These are phyloP conservation scores for Whitmania pigra DNA, from an alignment of 1,140 invertebrate species.

Conservation along the genomic window DNA sequence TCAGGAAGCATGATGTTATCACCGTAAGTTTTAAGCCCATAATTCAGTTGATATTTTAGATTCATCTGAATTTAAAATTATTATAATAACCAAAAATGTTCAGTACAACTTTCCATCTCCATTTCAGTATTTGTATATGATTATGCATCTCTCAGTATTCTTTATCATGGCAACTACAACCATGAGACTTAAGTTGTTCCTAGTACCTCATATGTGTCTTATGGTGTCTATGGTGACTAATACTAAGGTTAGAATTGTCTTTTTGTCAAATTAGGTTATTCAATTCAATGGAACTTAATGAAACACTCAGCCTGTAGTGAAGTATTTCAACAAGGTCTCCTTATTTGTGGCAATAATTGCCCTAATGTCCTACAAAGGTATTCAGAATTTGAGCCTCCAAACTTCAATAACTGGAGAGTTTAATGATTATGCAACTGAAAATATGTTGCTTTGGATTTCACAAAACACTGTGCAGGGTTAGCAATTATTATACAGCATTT, in stretches of 20 bases:
- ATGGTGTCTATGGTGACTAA: conserved; percentile 52
- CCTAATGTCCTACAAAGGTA: conserved; percentile 43
- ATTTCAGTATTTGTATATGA: conserved; percentile 53
- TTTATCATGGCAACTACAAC: conserved; percentile 60
- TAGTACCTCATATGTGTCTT: conserved; percentile 66
- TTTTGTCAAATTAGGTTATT: background rate
- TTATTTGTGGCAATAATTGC: conserved; percentile 41
- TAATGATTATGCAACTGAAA: conserved; percentile 49
- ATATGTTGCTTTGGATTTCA: conserved; percentile 61
- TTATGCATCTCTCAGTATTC: conserved; percentile 56
- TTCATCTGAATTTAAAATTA: no score
- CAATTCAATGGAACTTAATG: background rate
- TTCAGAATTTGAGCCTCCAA: conserved; percentile 44
- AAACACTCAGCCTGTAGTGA: background rate
- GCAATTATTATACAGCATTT: conserved; percentile 11
- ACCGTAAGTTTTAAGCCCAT: no score
- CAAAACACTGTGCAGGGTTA: conserved; percentile 46
- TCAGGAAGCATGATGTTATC: no score
- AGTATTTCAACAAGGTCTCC: conserved; percentile 21
- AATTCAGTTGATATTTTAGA: no score
- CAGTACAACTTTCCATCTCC: no score
- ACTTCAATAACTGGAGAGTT: conserved; percentile 44
- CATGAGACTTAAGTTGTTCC: conserved; percentile 70
- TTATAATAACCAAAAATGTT: no score
- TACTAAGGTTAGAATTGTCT: conserved; percentile 37